Evolutionary conservation across 2,888 invertebrate species (phyloP), one percentile per base, ranked within the genome.

Genomic region (Cantharis rustica): DNA sequence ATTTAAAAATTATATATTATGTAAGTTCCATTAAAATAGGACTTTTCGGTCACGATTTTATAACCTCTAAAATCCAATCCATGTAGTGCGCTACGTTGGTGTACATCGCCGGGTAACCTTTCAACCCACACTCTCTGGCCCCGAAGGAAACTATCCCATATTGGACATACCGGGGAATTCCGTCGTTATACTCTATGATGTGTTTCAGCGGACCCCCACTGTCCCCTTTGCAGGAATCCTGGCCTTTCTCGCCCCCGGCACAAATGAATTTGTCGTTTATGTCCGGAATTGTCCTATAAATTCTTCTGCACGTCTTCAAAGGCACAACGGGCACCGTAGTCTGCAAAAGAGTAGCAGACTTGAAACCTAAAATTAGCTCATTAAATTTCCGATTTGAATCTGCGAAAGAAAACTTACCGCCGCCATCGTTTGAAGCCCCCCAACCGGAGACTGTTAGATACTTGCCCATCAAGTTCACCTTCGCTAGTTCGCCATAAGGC

Each of bases 111-210:
- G 95, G 95, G 87, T 95, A 95, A 13, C 95, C 95, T 10, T 93
- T 92, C 78, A 95, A 90, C 0, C 95, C 96, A 85, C 96, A 96
- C 16, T 96, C 96, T 11, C 16, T 16, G 84, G 95, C 95, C 47
- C 96, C 96, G 96, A 96, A 96, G 0, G 96, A 96, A 0, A 96
- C 96, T 16, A 96, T 91, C 13, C 94, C 93, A 93, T 77, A 73
- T 20, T 73, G 73, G n/a, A 61, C 71, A 47, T 71, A 77, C 7
- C 71, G 69, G 1, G 47, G 31, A 10, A 16, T 27, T 3, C 16
- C 23, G 1, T 70, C 61, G 7, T n/a, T 7, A 7, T 16, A 31
- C 9, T 11, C 11, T 0, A 47, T 7, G 26, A 68, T 10, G 23
- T 20, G 89, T 93, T 94, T 94, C 1, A 95, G 86, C 0, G 94